Percentiles rank a stretch among this genome's conserved stretches.
Conservation (phyloP, 2,113 vertebrate genomes). For the Ginglymostoma cirratum region DNA sequence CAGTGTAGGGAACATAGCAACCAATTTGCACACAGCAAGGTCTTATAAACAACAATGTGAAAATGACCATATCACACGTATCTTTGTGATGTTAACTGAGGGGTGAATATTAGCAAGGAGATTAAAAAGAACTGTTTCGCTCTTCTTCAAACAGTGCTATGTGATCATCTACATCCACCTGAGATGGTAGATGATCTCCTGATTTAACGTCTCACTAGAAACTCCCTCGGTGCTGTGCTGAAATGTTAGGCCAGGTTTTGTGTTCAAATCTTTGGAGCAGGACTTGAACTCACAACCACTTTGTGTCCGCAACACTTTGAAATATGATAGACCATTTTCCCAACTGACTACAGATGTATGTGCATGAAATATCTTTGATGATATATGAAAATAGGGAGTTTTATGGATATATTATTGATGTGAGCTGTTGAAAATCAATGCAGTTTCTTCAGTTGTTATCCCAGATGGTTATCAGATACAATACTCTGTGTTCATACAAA, state of each 20-base stretch:
- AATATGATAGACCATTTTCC: background rate
- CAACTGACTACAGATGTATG: background rate
- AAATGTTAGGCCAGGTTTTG: background rate
- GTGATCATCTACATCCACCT: background rate
- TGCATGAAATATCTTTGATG: background rate
- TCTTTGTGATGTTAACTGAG: background rate
- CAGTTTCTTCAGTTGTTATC: background rate
- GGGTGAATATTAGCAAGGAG: too few species aligned
- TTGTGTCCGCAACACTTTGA: background rate
- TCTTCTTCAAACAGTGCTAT: background rate
- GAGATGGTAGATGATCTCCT: background rate
- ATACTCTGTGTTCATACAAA: background rate
- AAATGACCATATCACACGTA: background rate
- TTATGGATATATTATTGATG: background rate
- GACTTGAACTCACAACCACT: background rate
- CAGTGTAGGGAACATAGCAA: too few species aligned
- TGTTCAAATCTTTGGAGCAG: background rate
- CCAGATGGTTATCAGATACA: background rate
- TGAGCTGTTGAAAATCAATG: slow-evolving; percentile 6
- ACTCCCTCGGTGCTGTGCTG: background rate
- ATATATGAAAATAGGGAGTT: background rate
- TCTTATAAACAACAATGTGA: background rate
- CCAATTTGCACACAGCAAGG: background rate
- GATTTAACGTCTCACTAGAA: background rate
- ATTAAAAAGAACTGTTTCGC: background rate